Conservation (phyloP, 53 echinoderm and acorn worm species). For the Luidia sarsii region DNA sequence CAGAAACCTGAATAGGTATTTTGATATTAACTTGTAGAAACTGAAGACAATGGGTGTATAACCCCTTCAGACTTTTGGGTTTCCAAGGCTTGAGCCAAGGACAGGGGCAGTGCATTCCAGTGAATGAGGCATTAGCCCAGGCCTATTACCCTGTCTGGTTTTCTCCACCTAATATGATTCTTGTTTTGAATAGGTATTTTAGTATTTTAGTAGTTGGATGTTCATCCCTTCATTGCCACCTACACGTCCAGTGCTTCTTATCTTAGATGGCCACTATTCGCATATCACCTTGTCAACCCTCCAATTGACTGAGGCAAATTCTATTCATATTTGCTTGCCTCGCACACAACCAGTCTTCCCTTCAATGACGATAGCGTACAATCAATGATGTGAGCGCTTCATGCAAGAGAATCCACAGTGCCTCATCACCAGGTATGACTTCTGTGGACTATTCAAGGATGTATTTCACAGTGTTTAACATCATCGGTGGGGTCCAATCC, state of each 20-base stretch:
- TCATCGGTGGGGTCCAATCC: slow-evolving; percentile 58
- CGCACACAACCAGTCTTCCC: slow-evolving; percentile 61
- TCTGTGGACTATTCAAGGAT: slow-evolving; percentile 22
- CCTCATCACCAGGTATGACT: slow-evolving; percentile 41
- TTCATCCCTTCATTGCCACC: slow-evolving; percentile 33
- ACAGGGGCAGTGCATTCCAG: too few relatives aligned
- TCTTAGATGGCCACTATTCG: slow-evolving; percentile 61
- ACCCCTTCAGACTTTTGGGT: too few relatives aligned
- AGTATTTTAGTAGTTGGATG: slow-evolving; percentile 39
- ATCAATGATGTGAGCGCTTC: slow-evolving; percentile 49
- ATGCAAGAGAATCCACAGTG: slow-evolving; percentile 44
- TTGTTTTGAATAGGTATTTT: slow-evolving; percentile 52
- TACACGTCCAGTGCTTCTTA: slow-evolving; percentile 44
- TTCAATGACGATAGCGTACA: slow-evolving; percentile 45
- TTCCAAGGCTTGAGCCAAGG: too few relatives aligned
- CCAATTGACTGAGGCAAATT: slow-evolving; percentile 35
- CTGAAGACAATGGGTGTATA: too few relatives aligned
- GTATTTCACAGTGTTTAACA: slow-evolving; percentile 45
- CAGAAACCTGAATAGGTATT: too few relatives aligned
- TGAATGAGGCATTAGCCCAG: too few relatives aligned
- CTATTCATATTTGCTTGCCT: slow-evolving; percentile 59
- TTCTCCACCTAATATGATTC: slow-evolving; percentile 3
- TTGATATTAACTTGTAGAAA: too few relatives aligned
- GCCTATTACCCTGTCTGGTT: slow-evolving; percentile 7
- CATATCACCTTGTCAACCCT: slow-evolving; percentile 32